Percentiles rank a stretch among this genome's conserved stretches.
Evolutionary conservation across 2,113 vertebrate species (phyloP).

Genomic region (Chrysochloris asiatica): DNA sequence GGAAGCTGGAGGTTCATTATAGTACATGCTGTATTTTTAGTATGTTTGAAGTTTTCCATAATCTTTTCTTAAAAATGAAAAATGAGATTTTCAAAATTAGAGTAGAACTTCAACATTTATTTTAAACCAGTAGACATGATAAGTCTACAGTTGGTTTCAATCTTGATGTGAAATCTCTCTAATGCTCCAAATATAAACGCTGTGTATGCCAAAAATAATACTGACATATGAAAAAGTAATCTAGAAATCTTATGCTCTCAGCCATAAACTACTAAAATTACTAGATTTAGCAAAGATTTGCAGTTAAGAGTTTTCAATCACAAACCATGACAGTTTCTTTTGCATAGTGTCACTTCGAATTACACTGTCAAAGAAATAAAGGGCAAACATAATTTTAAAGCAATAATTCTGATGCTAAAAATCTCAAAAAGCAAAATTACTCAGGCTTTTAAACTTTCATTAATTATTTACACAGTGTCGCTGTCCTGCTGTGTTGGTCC

Average conservation of each 20-base stretch:
- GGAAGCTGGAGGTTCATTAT: background rate
- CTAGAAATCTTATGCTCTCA: conserved; percentile 59
- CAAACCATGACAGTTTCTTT: conserved; percentile 43
- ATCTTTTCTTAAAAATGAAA: conserved; percentile 46
- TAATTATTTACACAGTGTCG: conserved; percentile 61
- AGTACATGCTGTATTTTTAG: background rate
- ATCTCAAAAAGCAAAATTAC: conserved; percentile 34
- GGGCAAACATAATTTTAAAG: conserved; percentile 36
- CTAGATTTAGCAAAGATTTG: conserved; percentile 66
- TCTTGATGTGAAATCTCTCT: conserved; percentile 61
- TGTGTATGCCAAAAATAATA: conserved; percentile 70
- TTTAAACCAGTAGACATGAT: conserved; percentile 17
- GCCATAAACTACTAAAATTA: conserved; percentile 60
- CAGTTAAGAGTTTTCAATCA: conserved; percentile 54
- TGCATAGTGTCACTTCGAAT: conserved; percentile 45
- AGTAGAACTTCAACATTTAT: conserved; percentile 27
- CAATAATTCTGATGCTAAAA: conserved; percentile 47
- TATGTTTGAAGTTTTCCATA: conserved; percentile 33
- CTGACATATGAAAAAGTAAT: conserved; percentile 47
- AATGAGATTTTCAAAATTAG: conserved; percentile 46
- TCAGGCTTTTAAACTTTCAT: conserved; percentile 49
- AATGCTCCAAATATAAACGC: conserved; percentile 60
- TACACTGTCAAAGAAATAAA: conserved; percentile 49
- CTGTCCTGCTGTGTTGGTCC: conserved; percentile 53
- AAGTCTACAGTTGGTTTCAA: conserved; percentile 10